phyloP scores from a whole-genome alignment of 2,888 invertebrate genomes.

The Dasypolia templi region DNA sequence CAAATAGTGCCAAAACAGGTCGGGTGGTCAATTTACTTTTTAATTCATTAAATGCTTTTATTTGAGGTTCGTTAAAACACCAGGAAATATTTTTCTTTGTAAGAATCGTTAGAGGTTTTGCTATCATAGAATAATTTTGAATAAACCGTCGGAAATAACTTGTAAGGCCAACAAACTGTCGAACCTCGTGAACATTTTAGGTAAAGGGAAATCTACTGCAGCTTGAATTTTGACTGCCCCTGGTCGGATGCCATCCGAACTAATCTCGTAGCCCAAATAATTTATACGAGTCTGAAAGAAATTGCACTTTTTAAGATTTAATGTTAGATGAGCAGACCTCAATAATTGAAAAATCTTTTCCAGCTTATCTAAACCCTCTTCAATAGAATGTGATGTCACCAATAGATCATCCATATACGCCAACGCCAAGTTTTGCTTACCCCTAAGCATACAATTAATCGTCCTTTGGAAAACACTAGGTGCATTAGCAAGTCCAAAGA shows the following conservation, averaged over 20 bases:
- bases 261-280: too few relatives aligned
- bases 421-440: neutral
- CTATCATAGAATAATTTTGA: neutral
- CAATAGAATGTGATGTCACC: neutral
- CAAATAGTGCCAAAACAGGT: slow-evolving; percentile 67
- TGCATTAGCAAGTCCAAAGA: slow-evolving; percentile 1
- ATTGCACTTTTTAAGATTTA: neutral
- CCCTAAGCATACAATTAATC: slow-evolving; percentile 4
- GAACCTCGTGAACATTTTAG: slow-evolving; percentile 4
- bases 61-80: slow-evolving; percentile 2
- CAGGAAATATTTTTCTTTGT: slow-evolving; percentile 1
- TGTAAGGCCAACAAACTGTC: neutral
- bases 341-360: too few relatives aligned
- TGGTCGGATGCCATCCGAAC: neutral
- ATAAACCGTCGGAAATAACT: neutral
- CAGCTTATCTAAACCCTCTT: neutral
- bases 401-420: neutral
- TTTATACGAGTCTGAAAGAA: neutral
- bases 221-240: neutral
- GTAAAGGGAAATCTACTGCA: neutral
- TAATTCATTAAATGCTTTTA: neutral
- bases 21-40: neutral
- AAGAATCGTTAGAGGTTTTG: neutral
- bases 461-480: slow-evolving; percentile 6
- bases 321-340: neutral